A percentile compares a stretch with the other conserved stretches of the same genome.
phyloP scores from a whole-genome alignment of 2,888 invertebrate species.

The Sicus ferrugineus region DNA sequence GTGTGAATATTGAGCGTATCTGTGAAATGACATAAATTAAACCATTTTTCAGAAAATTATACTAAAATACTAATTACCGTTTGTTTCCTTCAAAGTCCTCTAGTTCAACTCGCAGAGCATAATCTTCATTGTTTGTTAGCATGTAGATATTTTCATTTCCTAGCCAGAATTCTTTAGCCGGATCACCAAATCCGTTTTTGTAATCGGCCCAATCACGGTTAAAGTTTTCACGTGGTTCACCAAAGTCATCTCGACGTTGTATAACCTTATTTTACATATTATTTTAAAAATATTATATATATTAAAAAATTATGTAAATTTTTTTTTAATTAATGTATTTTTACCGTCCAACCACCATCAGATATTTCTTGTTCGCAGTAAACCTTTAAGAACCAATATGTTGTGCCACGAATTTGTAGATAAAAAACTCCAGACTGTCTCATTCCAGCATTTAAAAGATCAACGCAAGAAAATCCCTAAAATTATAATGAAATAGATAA shows the following conservation, averaged over 20 bases:
- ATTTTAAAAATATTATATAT: not conserved
- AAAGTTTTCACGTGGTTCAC: slow-evolving; percentile 87
- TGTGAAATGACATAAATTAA: slow-evolving; percentile 56
- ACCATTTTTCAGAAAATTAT: not conserved
- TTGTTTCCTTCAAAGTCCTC: slow-evolving; percentile 94
- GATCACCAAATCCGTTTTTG: slow-evolving; percentile 92
- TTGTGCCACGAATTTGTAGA: slow-evolving; percentile 87
- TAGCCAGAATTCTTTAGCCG: slow-evolving; percentile 89
- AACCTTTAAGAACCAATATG: slow-evolving; percentile 92
- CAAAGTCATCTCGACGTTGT: slow-evolving; percentile 87
- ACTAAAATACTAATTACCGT: slow-evolving; percentile 68
- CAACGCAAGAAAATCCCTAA: slow-evolving; percentile 88
- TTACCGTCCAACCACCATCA: slow-evolving; percentile 94
- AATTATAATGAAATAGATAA: not conserved
- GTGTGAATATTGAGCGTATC: slow-evolving; percentile 89
- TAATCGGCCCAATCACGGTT: slow-evolving; percentile 93
- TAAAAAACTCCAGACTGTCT: slow-evolving; percentile 88
- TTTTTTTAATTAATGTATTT: slow-evolving; percentile 46
- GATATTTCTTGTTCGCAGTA: slow-evolving; percentile 88
- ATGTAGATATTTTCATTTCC: slow-evolving; percentile 94
- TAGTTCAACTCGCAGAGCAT: slow-evolving; percentile 83
- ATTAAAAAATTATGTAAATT: slow-evolving; percentile 2
- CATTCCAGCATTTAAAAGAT: slow-evolving; percentile 85
- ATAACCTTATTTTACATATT: slow-evolving; percentile 72
- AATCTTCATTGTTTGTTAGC: slow-evolving; percentile 91